Evolutionary conservation across 2,113 vertebrate species (phyloP).

Genomic region (Zosterops lateralis): DNA sequence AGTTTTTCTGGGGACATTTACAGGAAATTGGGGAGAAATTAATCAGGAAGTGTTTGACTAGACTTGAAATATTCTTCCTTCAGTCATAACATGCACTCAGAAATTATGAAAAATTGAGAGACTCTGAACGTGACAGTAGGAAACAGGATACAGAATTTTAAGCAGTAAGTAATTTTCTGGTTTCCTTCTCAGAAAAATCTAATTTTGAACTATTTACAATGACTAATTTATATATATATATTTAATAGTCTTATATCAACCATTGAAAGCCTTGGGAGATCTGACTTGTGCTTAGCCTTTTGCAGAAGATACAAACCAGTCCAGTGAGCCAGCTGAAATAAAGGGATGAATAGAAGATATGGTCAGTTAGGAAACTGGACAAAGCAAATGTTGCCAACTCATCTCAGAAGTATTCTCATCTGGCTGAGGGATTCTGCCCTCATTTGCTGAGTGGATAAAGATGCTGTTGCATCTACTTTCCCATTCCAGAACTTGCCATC

Average conservation of each 20-base stretch:
- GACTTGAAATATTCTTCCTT: not conserved
- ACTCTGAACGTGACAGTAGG: not conserved
- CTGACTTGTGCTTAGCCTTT: not conserved
- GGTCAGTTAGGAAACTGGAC: not conserved
- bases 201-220: not conserved
- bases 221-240: not conserved
- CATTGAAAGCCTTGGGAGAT: not conserved
- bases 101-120: not conserved
- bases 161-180: not conserved
- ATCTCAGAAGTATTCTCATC: not conserved
- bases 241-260: not conserved
- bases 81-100: not conserved
- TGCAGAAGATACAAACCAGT: not conserved
- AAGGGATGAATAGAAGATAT: not conserved
- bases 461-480: not conserved
- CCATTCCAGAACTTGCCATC: not conserved
- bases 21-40: not conserved
- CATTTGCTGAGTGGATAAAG: not conserved
- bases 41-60: not conserved
- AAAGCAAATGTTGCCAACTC: not conserved
- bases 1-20: not conserved
- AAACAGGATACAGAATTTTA: not conserved
- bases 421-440: not conserved
- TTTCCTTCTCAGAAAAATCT: not conserved
- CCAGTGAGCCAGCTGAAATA: not conserved